Evolutionary conservation across 1,140 invertebrate species (phyloP), one percentile per base, ranked within the genome.

Genomic region (Melipona quadrifasciata): DNA sequence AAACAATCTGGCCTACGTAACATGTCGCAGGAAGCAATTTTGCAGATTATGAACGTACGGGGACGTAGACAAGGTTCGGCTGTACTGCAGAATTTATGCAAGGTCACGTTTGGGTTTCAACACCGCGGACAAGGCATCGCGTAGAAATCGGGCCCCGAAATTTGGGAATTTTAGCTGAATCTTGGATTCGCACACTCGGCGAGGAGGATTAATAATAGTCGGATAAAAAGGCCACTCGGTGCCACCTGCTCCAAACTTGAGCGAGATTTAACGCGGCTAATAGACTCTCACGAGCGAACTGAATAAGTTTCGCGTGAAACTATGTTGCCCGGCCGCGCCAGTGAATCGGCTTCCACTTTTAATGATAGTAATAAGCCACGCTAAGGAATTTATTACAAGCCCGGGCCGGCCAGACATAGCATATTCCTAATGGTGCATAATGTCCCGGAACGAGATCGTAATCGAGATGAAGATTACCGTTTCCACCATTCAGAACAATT

Each of bases 391-490:
- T 75, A 75, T 75, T 58, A 39, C 55, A 39, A 58, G 31, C 73
- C 16, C 31, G 53, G 53, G 12, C 31, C 73, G 1, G 31, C 39
- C 12, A 77, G 58, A 77, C 51, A 55, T n/a, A 65, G 31, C 51
- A 57, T 39, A 27, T 80, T 57, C 21, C 53, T 68, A 80, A 68
- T 39, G 65, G 67, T 21, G 51, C 34, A 71, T 39, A 70, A 80
- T 80, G 78, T 55, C 51, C 53, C 51, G 53, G 31, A 80, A 19
- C 21, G 78, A 70, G 65, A 57, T 80, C 64, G 51, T 80, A 70
- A 80, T 80, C 78, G 53, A 70, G 51, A 70, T 27, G 51, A 70
- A 57, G 78, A 78, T 78, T 65, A 65, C 73, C 31, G 39, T 75
- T 75, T 57, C 53, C 39, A 21, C 58, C 31, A 78, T 67, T 78